Base-by-base conservation (phyloP, 1,140 invertebrate species). In the Pentalonia nigronervosa region DNA sequence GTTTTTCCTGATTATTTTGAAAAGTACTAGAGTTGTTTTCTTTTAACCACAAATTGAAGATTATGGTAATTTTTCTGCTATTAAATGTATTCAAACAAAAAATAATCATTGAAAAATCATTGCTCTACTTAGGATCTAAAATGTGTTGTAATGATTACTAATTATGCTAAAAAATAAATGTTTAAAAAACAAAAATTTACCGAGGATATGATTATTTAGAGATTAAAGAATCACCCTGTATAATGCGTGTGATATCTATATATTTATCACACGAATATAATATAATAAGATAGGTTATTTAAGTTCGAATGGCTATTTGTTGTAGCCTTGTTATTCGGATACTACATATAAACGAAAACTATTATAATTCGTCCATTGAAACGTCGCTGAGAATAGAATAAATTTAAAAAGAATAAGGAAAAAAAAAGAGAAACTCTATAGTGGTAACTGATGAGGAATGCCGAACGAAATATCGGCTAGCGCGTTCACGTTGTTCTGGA, bases 321-420 rank as follows among this genome's bases (percentile, higher is more conserved):
- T n/a, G 30, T 67, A 67, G 60, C 60, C 30, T 67, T 67, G 60
- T 67, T 67, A 67, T 67, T 67, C 14, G 30, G 60, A 0, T 67
- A 67, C 60, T 67, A 67, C 60, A 67, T 67, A 67, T 67, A 67
- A 67, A 67, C n/a, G 60, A 67, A 76, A 76, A 76, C 60, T 76
- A 76, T 76, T 76, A 76, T n/a, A 76, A 76, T 76, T 76, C 60
- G 3, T 76, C n/a, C 60, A 76, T 76, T 76, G 60, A 76, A 17
- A 76, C 60, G 30, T 76, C 17, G n/a, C n/a, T 14, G 2, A 76
- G 60, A n/a, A 76, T 76, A 76, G 60, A 76, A 76, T 76, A n/a
- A n/a, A n/a, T 34, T 76, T 76, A 76, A 76, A 76, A 76, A 76
- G 60, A 76, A 76, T 76, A 76, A 76, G 60, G 60, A 76, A 67